Conservation (phyloP, 2,888 invertebrate species). For the Marasmarcha lunaedactyla region DNA sequence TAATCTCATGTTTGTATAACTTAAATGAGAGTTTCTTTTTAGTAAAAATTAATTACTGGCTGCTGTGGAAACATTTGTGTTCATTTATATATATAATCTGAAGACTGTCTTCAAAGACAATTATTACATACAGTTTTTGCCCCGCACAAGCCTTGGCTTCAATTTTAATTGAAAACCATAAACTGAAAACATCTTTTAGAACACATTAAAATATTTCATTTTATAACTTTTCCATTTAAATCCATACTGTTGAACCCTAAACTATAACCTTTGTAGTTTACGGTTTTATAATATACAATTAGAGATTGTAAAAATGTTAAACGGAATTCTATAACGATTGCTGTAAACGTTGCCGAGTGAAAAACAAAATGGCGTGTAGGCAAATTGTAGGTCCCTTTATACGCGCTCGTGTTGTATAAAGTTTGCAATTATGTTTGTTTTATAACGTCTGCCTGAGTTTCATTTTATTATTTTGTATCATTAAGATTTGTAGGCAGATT, state of each 20-base stretch:
- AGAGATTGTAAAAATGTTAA: constrained; percentile 65
- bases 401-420: constrained; percentile 43
- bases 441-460: constrained; percentile 11
- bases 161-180: too few species aligned
- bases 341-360: constrained; percentile 30
- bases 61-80: too few species aligned
- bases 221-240: constrained; percentile 23
- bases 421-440: constrained; percentile 39
- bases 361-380: constrained; percentile 31
- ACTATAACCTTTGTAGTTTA: constrained; percentile 34
- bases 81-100: too few species aligned
- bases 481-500: not conserved
- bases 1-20: too few species aligned
- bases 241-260: constrained; percentile 19
- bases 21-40: too few species aligned
- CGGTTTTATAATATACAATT: constrained; percentile 63
- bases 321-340: constrained; percentile 48
- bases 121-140: too few species aligned
- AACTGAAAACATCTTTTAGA: too few species aligned
- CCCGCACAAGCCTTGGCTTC: too few species aligned
- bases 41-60: too few species aligned
- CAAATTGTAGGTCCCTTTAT: constrained; percentile 39
- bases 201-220: constrained; percentile 6
- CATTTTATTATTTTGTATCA: constrained; percentile 18
- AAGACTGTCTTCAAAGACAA: too few species aligned